These are phyloP conservation scores for Rhyacophila evoluta DNA, from an alignment of 2,888 invertebrate species.

Conservation along the genomic window DNA sequence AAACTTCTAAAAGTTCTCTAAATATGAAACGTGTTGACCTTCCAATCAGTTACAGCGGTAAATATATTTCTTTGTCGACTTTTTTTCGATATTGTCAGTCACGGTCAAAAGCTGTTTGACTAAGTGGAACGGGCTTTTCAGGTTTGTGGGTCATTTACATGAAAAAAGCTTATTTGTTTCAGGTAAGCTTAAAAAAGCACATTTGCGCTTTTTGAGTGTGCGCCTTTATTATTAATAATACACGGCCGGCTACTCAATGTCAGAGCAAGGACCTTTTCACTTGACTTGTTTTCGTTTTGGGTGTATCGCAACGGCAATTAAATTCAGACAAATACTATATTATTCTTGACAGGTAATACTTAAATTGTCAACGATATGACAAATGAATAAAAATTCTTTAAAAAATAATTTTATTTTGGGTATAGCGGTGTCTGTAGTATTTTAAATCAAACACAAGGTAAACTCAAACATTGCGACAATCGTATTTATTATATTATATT, in stretches of 20 bases:
- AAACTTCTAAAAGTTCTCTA: background rate
- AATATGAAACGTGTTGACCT: conserved; percentile 10
- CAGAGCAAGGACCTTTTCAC: background rate
- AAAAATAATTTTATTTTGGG: background rate
- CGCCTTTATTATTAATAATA: background rate
- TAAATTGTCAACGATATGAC: background rate
- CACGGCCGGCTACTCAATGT: background rate
- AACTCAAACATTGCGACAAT: background rate
- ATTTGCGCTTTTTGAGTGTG: background rate
- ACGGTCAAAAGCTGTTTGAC: conserved; percentile 18
- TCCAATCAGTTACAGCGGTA: conserved; percentile 12
- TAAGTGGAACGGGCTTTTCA: conserved; percentile 14
- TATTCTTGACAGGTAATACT: background rate
- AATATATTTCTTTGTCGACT: conserved; percentile 13
- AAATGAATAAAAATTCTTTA: background rate
- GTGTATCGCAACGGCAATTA: background rate
- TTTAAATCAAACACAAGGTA: conserved; percentile 1
- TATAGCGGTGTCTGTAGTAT: background rate
- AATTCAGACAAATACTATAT: background rate
- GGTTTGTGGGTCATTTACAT: conserved; percentile 15
- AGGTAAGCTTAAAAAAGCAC: background rate
- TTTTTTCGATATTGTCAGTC: conserved; percentile 15
- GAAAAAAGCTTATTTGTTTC: conserved; percentile 19
- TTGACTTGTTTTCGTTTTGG: background rate
- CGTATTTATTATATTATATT: background rate